A percentile compares a stretch with the other conserved stretches of the same genome.
Evolutionary conservation across 2,113 vertebrate species (phyloP).

Genomic region (Tragelaphus imberbis): DNA sequence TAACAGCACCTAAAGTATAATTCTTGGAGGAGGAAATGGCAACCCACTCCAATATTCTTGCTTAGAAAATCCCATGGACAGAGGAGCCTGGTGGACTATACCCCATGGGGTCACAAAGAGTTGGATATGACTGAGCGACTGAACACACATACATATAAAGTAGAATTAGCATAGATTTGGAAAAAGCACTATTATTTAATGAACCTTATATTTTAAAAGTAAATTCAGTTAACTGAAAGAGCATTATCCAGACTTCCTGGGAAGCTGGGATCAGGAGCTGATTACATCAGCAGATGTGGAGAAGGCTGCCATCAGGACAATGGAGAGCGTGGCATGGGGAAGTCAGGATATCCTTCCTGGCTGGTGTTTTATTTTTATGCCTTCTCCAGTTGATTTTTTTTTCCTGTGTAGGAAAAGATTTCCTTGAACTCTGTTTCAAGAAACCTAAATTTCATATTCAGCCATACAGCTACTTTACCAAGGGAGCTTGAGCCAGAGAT

Average conservation of each 20-base stretch:
- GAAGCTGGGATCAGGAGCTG: background rate
- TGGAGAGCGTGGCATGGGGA: background rate
- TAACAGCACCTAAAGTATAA: background rate
- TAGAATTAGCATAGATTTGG: background rate
- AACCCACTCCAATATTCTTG: background rate
- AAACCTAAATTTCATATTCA: background rate
- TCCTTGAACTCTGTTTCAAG: background rate
- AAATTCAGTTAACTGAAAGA: background rate
- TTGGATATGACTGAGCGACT: background rate
- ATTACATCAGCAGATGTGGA: background rate
- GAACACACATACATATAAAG: background rate
- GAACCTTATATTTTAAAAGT: background rate
- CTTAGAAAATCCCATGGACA: background rate
- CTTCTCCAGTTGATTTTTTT: background rate
- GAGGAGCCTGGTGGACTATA: background rate
- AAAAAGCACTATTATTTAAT: background rate
- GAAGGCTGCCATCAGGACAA: rapidly evolving
- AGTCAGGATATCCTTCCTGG: background rate
- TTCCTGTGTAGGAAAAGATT: background rate
- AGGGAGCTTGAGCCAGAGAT: background rate
- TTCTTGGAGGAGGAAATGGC: background rate
- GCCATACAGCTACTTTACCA: background rate
- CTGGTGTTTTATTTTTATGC: background rate
- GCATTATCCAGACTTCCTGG: background rate
- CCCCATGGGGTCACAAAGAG: background rate